Evolutionary conservation across 2,113 vertebrate genomes (phyloP), one percentile per base, ranked within the genome.

Genomic region (Tetrao urogallus): DNA sequence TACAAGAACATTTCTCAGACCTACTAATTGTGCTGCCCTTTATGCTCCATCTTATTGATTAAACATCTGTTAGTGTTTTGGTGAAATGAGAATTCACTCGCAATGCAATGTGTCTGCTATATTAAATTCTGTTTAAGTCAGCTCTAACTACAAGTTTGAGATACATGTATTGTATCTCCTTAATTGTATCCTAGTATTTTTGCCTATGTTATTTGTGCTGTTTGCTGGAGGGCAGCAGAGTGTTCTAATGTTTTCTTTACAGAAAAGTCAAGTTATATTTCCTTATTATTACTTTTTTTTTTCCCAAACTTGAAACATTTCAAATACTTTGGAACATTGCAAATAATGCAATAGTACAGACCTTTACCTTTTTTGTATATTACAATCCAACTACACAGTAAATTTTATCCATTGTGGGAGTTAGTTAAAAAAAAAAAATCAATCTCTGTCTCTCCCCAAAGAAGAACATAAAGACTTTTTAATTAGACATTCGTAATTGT

Each of bases 1-100:
- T 82, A 96, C 74, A 58, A 86, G 96, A 92, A 83, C 89, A 96
- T 94, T 87, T 94, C 77, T 96, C 91, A 92, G 89, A 75, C 72
- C 92, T 95, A 88, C 61, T 95, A 95, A 88, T 91, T 95, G 63
- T 92, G 67, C 52, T 94, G 54, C 78, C 67, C 91, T 96, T 97
- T 97, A 96, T 90, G 88, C 87, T 95, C 32, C 94, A 88, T 94
- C 95, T 97, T 96, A 95, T 86, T 94, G 75, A 96, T 97, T 95
- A 96, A 96, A 97, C 71, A 93, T 94, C 94, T 97, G 94, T 93
- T 95, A 95, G 64, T 91, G 88, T 97, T 97, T 96, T 95, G 85
- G 84, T 0, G 3, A 97, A 93, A 90, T 94, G 94, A 96, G 77
- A 94, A 93, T 93, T 93, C 89, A 71, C 60, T 96, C 90, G 72